A percentile compares a stretch with the other conserved stretches of the same genome.
These are phyloP conservation scores for Hipparchia semele DNA, from an alignment of 2,888 invertebrate genomes.

Conservation along the genomic window DNA sequence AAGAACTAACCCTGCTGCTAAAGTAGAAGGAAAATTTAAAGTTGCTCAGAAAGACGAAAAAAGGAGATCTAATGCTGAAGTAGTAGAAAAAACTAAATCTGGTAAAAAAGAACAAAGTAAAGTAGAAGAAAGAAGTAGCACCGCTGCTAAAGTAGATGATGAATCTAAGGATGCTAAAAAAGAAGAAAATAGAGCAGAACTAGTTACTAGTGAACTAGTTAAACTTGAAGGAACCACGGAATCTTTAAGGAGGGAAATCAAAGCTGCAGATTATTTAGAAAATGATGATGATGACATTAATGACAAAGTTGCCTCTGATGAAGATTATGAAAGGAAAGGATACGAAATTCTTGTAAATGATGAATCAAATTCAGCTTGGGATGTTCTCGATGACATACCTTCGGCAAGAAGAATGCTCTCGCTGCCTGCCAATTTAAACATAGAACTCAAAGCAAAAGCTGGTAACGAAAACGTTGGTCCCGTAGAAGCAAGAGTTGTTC, in stretches of 20 bases:
- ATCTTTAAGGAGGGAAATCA: neutral
- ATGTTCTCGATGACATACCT: conserved; percentile 25
- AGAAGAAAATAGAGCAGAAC: conserved; percentile 14
- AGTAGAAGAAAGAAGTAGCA: neutral
- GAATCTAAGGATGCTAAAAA: conserved; percentile 4
- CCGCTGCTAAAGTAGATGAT: neutral
- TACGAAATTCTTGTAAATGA: conserved; percentile 15
- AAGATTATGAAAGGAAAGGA: neutral
- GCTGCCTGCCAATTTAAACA: neutral
- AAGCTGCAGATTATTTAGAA: conserved; percentile 23
- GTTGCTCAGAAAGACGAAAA: neutral
- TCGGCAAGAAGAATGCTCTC: conserved; percentile 20
- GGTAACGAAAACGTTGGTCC: neutral
- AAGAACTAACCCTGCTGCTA: too few relatives aligned
- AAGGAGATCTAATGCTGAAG: too few relatives aligned
- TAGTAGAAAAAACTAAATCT: too few relatives aligned
- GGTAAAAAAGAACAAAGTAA: too few relatives aligned
- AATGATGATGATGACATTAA: neutral
- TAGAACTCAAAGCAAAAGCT: neutral
- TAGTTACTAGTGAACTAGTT: neutral
- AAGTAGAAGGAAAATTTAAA: neutral
- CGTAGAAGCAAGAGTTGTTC: neutral
- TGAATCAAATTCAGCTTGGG: conserved; percentile 24
- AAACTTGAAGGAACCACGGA: conserved; percentile 11
- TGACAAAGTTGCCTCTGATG: neutral